A percentile compares a stretch with the other conserved stretches of the same genome.
These are phyloP conservation scores for Machimus rusticus DNA, from an alignment of 2,888 invertebrate species.

Conservation along the genomic window DNA sequence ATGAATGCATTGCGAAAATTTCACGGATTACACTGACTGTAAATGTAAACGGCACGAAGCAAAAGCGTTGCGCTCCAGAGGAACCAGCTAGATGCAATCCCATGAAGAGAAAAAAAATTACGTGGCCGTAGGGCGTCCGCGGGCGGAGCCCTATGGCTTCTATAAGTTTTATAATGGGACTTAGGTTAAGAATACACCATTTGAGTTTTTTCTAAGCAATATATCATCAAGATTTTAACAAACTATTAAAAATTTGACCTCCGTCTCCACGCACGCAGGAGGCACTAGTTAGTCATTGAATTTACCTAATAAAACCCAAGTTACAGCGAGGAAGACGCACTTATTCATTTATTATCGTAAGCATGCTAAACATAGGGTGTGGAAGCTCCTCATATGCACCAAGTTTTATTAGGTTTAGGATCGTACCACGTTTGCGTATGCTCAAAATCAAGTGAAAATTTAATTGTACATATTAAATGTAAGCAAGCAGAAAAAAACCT, in stretches of 20 bases:
- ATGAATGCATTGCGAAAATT: conserved; percentile 34
- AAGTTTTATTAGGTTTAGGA: background rate
- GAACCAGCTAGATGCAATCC: background rate
- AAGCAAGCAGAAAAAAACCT: background rate
- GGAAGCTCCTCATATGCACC: no score
- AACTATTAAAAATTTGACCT: background rate
- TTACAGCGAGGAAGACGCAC: background rate
- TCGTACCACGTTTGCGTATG: background rate
- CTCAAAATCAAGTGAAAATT: background rate
- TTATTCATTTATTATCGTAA: no score
- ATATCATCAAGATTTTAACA: background rate
- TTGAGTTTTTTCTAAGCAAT: background rate
- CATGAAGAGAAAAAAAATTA: conserved; percentile 41
- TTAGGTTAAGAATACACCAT: background rate
- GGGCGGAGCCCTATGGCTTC: background rate
- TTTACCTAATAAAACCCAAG: background rate
- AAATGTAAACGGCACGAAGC: conserved; percentile 14
- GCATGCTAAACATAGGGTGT: no score
- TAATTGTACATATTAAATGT: background rate
- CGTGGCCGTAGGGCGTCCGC: conserved; percentile 17
- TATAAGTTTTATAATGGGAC: background rate
- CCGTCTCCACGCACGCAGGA: background rate
- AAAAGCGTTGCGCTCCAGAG: background rate
- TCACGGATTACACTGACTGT: conserved; percentile 40
- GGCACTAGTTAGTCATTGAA: background rate